These are phyloP conservation scores for Erythrocebus patas DNA, from an alignment of 2,113 vertebrate genomes.

Conservation along the genomic window DNA sequence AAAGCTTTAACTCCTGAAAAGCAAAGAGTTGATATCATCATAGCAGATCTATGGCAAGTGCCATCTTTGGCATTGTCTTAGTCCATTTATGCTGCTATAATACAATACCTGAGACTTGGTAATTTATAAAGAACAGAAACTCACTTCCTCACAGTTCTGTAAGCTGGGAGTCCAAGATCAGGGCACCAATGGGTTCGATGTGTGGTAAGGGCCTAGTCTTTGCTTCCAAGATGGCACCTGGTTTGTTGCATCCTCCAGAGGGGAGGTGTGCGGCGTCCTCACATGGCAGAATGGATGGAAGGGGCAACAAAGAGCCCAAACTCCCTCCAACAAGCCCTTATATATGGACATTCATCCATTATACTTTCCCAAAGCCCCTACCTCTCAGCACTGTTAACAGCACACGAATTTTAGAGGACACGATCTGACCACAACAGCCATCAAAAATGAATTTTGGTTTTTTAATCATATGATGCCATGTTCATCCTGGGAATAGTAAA, in stretches of 20 bases:
- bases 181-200: no score
- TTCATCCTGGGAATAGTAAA: slow-evolving; percentile 21
- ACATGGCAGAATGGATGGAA: not conserved
- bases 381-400: not conserved
- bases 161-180: not conserved
- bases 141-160: not conserved
- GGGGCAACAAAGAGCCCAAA: not conserved
- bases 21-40: not conserved
- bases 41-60: not conserved
- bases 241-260: not conserved
- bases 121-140: not conserved
- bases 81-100: not conserved
- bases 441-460: slow-evolving; percentile 21
- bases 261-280: not conserved
- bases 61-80: not conserved
- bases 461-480: not conserved
- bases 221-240: not conserved
- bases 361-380: not conserved
- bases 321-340: not conserved
- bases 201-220: not conserved
- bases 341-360: not conserved
- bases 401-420: not conserved
- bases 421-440: not conserved
- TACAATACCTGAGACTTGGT: not conserved
- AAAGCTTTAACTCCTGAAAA: slow-evolving; percentile 13